Evolutionary conservation across 2,888 invertebrate genomes (phyloP).

Genomic region (Micropterix aruncella): DNA sequence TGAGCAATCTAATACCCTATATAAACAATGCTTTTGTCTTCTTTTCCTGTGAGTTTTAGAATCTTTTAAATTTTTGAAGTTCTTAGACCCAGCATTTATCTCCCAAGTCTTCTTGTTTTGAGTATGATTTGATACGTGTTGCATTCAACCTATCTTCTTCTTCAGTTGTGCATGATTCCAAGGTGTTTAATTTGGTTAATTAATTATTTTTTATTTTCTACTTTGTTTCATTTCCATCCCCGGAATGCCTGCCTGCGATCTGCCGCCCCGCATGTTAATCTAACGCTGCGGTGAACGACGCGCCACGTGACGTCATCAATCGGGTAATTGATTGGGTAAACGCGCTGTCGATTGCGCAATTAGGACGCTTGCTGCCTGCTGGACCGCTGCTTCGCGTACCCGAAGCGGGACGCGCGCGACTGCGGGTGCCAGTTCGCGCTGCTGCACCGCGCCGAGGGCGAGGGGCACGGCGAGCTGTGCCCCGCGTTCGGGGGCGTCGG

Average conservation of each 20-base stretch:
- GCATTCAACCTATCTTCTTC: no score
- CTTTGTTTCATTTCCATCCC: not conserved
- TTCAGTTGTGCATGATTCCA: no score
- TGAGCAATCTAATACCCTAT: no score
- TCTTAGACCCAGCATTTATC: not conserved
- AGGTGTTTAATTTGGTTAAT: no score
- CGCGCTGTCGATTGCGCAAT: not conserved
- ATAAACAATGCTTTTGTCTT: no score
- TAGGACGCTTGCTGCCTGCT: constrained; percentile 77
- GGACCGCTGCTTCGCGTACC: constrained; percentile 81
- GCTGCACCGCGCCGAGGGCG: constrained; percentile 70
- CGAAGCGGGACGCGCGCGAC: constrained; percentile 64
- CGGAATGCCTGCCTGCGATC: not conserved
- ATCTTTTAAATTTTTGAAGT: no score
- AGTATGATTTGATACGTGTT: no score
- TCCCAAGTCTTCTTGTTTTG: no score
- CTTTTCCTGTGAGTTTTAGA: no score
- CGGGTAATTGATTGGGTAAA: not conserved
- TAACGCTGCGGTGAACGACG: not conserved
- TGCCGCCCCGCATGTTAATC: not conserved
- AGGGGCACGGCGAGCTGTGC: constrained; percentile 30
- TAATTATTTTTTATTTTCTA: not conserved
- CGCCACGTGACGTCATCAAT: not conserved
- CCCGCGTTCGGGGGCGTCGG: constrained; percentile 33
- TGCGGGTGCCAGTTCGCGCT: constrained; percentile 86